Percentiles rank a stretch among this genome's conserved stretches.
Evolutionary conservation across 2,797 vertebrate genomes (phyloP).

Genomic region (Eurystomus glaucurus): DNA sequence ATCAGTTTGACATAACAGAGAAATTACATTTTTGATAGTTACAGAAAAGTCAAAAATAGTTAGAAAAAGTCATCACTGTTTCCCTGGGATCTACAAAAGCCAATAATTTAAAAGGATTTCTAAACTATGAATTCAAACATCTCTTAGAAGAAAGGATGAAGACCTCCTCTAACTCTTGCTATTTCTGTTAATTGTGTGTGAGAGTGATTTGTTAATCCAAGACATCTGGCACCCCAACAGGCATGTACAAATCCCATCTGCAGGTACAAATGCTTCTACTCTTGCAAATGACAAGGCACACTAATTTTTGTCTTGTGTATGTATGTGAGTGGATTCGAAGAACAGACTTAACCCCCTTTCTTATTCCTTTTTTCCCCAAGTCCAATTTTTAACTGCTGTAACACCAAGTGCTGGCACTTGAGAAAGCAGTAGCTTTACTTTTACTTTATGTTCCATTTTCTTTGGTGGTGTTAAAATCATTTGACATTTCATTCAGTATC

Average conservation of each 20-base stretch:
- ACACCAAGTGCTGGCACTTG: background rate
- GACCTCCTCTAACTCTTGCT: background rate
- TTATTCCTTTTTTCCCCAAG: background rate
- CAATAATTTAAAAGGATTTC: background rate
- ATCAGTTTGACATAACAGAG: background rate
- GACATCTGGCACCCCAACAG: conserved; percentile 1
- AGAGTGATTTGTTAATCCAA: background rate
- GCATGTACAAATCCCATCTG: background rate
- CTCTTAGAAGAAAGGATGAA: background rate
- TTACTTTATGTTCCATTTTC: background rate
- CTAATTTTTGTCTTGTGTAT: background rate
- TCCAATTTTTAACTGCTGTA: background rate
- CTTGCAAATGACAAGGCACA: background rate
- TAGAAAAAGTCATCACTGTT: background rate
- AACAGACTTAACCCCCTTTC: background rate
- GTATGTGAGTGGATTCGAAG: background rate
- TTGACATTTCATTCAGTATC: background rate
- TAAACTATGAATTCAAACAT: background rate
- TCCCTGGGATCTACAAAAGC: background rate
- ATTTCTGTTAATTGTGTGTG: background rate
- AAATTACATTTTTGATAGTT: background rate
- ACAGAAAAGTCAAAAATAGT: background rate
- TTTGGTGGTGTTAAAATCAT: background rate
- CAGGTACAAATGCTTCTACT: background rate
- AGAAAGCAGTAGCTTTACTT: background rate